These are phyloP conservation scores for Platygyra sinensis DNA, from an alignment of 64 coral and sea anemone genomes.

Conservation along the genomic window DNA sequence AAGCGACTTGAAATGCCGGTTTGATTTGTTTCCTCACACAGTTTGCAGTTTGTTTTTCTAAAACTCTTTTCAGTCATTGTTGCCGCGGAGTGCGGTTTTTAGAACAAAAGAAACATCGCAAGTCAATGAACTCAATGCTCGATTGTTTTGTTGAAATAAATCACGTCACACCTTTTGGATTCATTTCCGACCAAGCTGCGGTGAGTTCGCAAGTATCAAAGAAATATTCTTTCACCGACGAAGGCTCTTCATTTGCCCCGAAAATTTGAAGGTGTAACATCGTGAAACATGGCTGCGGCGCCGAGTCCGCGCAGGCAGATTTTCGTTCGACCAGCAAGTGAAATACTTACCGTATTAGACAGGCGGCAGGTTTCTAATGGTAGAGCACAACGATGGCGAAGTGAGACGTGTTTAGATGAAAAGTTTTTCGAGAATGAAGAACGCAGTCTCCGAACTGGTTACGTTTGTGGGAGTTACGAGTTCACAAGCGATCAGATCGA, in stretches of 20 bases:
- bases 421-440: slow-evolving; percentile 2
- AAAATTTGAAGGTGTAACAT: neutral
- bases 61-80: neutral
- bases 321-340: slow-evolving; percentile 25
- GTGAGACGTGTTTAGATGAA: slow-evolving; percentile 34
- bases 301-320: neutral
- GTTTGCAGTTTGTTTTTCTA: neutral
- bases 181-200: slow-evolving; percentile 17
- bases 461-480: slow-evolving; percentile 34
- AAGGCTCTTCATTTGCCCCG: neutral
- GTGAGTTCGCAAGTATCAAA: neutral
- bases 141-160: slow-evolving; percentile 14
- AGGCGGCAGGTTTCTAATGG: slow-evolving; percentile 16
- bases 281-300: neutral
- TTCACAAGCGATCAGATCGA: neutral
- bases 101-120: slow-evolving; percentile 17
- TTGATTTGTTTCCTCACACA: no score
- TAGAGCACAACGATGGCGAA: neutral
- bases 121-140: slow-evolving; percentile 5
- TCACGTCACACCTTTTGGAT: slow-evolving; percentile 29
- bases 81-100: neutral
- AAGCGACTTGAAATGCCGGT: no score
- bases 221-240: neutral
- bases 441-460: neutral
- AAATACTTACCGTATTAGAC: slow-evolving; percentile 23